phyloP scores from a whole-genome alignment of 2,797 vertebrate genomes.

The Helostoma temminkii region DNA sequence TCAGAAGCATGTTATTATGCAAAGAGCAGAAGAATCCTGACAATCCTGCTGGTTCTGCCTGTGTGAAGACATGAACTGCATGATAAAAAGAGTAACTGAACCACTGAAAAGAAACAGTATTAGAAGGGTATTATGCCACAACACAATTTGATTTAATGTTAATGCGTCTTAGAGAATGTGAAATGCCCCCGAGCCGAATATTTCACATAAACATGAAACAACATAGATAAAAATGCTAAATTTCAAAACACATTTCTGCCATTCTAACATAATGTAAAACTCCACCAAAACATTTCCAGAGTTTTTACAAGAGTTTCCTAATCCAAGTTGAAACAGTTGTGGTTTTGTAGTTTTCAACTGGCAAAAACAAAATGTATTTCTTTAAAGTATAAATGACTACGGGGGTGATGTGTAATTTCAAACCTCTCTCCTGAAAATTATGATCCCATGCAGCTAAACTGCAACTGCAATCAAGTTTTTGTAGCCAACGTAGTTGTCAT shows the following conservation, averaged over 20 bases:
- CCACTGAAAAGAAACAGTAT: not conserved
- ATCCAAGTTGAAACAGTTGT: not conserved
- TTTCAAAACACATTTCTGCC: conserved; percentile 35
- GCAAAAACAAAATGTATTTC: not conserved
- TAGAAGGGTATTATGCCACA: not conserved
- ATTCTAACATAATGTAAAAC: not conserved
- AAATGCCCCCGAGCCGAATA: conserved; percentile 18
- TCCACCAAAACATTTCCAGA: not conserved
- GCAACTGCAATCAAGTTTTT: no score
- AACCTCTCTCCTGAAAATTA: no score
- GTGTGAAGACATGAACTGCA: conserved; percentile 13
- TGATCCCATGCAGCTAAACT: no score
- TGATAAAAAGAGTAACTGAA: not conserved
- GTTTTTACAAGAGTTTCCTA: no score
- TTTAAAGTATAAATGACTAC: conserved; percentile 16
- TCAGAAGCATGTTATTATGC: conserved; percentile 1
- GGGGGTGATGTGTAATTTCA: conserved; percentile 6
- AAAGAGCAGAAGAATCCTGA: not conserved
- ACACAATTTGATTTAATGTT: conserved; percentile 45
- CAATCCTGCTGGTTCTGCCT: conserved; percentile 7
- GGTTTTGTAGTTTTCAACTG: conserved; percentile 1
- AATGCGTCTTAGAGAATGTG: conserved; percentile 16
- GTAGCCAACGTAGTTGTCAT: no score
- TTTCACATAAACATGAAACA: conserved; percentile 46
- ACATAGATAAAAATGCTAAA: conserved; percentile 38